These are phyloP conservation scores for Lophius americanus DNA, from an alignment of 2,797 vertebrate genomes.

Conservation along the genomic window DNA sequence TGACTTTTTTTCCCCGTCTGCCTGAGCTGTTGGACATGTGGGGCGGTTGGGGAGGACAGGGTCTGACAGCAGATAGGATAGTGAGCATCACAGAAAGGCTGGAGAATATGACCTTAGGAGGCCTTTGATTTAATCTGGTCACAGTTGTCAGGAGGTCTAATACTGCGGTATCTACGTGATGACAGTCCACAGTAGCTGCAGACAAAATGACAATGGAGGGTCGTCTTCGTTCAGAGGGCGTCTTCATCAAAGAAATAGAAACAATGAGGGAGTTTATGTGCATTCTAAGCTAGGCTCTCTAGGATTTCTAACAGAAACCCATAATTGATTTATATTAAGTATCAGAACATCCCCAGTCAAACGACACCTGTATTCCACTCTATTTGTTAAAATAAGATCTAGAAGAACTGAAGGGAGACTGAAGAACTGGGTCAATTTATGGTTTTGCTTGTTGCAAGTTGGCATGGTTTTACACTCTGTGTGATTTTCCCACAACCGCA, in stretches of 20 bases:
- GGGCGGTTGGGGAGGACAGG: constrained; percentile 28
- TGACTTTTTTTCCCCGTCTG: constrained; percentile 25
- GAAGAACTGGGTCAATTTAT: no score
- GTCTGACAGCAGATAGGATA: constrained; percentile 63
- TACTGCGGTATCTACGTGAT: constrained; percentile 32
- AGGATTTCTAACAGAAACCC: background rate
- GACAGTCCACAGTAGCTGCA: constrained; percentile 33
- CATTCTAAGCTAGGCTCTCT: constrained; percentile 1
- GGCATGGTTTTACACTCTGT: no score
- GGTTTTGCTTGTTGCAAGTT: no score
- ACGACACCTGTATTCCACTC: no score
- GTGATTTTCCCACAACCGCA: no score
- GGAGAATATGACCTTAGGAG: constrained; percentile 63
- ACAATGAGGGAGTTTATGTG: constrained; percentile 1
- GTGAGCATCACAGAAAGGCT: constrained; percentile 47
- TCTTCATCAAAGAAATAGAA: constrained; percentile 13
- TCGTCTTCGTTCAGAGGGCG: constrained; percentile 36
- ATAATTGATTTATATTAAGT: background rate
- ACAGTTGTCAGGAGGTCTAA: constrained; percentile 56
- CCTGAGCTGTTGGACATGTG: constrained; percentile 56
- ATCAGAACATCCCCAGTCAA: no score
- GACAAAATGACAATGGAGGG: constrained; percentile 54
- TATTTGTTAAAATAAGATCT: no score
- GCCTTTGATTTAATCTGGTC: constrained; percentile 68
- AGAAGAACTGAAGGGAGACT: no score